Evolutionary conservation across 2,888 invertebrate genomes (phyloP).

Genomic region (Watsonalla binaria): DNA sequence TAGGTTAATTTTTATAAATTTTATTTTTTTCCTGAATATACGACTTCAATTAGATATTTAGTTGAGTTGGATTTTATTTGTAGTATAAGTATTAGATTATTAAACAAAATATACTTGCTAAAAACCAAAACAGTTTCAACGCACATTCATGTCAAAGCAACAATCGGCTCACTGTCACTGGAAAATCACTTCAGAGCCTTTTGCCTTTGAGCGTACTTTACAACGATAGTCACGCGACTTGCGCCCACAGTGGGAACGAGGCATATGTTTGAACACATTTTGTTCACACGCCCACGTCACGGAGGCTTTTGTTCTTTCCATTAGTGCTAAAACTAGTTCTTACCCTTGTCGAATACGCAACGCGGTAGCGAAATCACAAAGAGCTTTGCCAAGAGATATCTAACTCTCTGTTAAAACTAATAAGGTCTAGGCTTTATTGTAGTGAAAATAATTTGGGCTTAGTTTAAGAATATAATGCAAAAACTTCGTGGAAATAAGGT

Average conservation of each 20-base stretch:
- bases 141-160: neutral
- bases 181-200: slow-evolving; percentile 11
- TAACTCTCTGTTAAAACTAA: neutral
- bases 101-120: no score
- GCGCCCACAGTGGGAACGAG: slow-evolving; percentile 27
- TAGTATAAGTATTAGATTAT: no score
- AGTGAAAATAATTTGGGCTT: no score
- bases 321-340: slow-evolving; percentile 32
- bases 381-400: slow-evolving; percentile 1
- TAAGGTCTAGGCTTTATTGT: no score
- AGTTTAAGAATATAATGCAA: no score
- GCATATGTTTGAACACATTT: slow-evolving; percentile 50
- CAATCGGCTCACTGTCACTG: neutral
- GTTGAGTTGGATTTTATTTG: no score
- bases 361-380: slow-evolving; percentile 26
- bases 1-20: no score
- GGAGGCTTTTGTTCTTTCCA: slow-evolving; percentile 57
- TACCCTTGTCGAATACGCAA: slow-evolving; percentile 35
- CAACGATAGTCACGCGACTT: slow-evolving; percentile 6
- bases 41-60: no score
- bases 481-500: no score
- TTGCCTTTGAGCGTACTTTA: slow-evolving; percentile 12
- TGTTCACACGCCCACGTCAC: slow-evolving; percentile 50
- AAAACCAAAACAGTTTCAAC: no score
- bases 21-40: no score